Evolutionary conservation across 1,140 invertebrate genomes (phyloP).

Genomic region (Venturia canescens): DNA sequence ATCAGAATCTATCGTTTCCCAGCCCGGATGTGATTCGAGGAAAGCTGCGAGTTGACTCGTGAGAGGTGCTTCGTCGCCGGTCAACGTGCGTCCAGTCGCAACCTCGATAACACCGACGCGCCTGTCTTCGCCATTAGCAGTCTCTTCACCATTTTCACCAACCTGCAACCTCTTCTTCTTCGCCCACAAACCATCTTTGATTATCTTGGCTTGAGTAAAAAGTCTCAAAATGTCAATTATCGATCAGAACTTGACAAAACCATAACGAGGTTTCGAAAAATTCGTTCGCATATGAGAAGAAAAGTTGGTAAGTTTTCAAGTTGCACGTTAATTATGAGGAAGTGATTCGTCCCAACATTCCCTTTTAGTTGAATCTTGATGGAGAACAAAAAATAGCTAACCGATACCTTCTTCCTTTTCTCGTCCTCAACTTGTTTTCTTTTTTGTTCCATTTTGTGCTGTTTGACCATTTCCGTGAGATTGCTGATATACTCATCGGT

Average conservation of each 20-base stretch:
- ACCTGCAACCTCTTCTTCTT: conserved; percentile 85
- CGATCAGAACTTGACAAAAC: background rate
- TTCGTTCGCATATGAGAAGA: conserved; percentile 86
- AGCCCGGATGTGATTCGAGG: conserved; percentile 90
- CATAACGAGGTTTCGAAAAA: background rate
- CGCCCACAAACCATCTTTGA: conserved; percentile 61
- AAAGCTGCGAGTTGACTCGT: conserved; percentile 91
- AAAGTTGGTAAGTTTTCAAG: background rate
- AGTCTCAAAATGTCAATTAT: background rate
- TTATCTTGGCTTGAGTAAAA: background rate
- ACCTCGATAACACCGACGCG: conserved; percentile 92
- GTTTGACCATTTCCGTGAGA: conserved; percentile 97
- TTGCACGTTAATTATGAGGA: background rate
- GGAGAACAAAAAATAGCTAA: conserved; percentile 33
- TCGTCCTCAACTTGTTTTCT: conserved; percentile 91
- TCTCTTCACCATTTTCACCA: conserved; percentile 79
- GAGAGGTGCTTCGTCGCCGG: conserved; percentile 94
- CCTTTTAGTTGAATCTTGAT: no score
- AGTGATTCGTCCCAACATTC: background rate
- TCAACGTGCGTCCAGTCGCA: conserved; percentile 88
- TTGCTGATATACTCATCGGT: conserved; percentile 99
- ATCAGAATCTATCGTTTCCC: conserved; percentile 89
- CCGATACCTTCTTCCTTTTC: conserved; percentile 83
- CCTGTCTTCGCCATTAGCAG: conserved; percentile 85
- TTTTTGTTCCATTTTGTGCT: conserved; percentile 93